phyloP scores from a whole-genome alignment of 2,888 invertebrate genomes.

The Corbicula japonica region DNA sequence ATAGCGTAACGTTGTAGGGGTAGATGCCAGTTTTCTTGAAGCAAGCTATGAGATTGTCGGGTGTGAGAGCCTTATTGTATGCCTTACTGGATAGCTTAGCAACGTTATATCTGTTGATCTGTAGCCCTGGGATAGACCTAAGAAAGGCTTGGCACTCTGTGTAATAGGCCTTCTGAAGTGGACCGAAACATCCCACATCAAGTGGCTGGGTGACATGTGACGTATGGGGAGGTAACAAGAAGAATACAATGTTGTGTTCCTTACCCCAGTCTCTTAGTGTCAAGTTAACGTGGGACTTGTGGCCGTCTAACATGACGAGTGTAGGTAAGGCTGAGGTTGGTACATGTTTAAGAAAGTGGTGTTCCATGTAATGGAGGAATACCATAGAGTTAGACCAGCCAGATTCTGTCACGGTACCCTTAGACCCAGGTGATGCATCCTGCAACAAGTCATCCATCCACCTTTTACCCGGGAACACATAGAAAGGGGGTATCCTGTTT shows the following conservation, averaged over 20 bases:
- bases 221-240: slow-evolving; percentile 21
- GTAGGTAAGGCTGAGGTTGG: background rate
- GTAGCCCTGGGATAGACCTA: slow-evolving; percentile 9
- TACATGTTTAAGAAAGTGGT: too few relatives aligned
- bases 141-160: too few relatives aligned
- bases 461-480: too few relatives aligned
- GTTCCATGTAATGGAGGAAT: slow-evolving; percentile 11
- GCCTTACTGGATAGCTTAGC: slow-evolving; percentile 28
- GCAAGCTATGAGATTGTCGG: slow-evolving; percentile 16
- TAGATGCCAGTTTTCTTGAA: slow-evolving; percentile 30
- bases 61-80: slow-evolving; percentile 35
- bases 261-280: slow-evolving; percentile 13
- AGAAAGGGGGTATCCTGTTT: slow-evolving; percentile 12
- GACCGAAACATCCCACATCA: slow-evolving; percentile 39
- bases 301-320: slow-evolving; percentile 28
- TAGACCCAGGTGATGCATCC: too few relatives aligned
- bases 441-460: slow-evolving; percentile 12
- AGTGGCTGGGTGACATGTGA: slow-evolving; percentile 36
- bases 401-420: slow-evolving; percentile 21
- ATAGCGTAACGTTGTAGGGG: background rate
- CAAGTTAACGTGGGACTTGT: slow-evolving; percentile 39
- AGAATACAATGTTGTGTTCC: slow-evolving; percentile 11
- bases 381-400: slow-evolving; percentile 29
- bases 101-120: slow-evolving; percentile 29
- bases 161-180: background rate